These are phyloP conservation scores for Garrulus glandarius DNA, from an alignment of 2,797 vertebrate species.

Conservation along the genomic window DNA sequence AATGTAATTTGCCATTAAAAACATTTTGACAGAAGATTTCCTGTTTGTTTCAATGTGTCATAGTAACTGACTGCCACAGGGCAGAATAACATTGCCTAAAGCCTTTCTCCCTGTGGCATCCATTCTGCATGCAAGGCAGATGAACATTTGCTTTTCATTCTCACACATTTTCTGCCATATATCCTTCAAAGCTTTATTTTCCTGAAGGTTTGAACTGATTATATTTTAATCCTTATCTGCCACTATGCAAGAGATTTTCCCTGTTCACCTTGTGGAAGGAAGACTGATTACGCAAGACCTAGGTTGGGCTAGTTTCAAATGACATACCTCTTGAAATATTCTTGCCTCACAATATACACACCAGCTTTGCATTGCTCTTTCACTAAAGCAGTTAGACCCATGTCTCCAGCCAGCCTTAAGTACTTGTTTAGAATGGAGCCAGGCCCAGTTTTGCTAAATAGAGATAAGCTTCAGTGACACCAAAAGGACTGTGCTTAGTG, in stretches of 20 bases:
- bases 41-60: conserved; percentile 22
- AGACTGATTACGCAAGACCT: background rate
- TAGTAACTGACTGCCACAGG: conserved; percentile 11
- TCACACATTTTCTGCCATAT: background rate
- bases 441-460: background rate
- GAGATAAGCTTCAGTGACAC: conserved; percentile 28
- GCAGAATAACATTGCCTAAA: conserved; percentile 32
- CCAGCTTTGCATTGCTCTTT: background rate
- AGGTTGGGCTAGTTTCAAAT: background rate
- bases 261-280: background rate
- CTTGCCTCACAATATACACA: background rate
- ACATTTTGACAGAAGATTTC: conserved; percentile 40
- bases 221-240: conserved; percentile 13
- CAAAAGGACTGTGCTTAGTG: background rate
- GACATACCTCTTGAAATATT: background rate
- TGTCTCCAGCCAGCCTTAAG: background rate
- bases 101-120: conserved; percentile 21
- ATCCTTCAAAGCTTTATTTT: conserved; percentile 20
- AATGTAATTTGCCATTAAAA: conserved; percentile 20
- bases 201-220: background rate
- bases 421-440: background rate
- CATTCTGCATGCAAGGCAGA: conserved; percentile 19
- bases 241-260: background rate
- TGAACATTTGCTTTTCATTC: conserved; percentile 10
- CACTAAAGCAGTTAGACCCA: background rate